phyloP scores from a whole-genome alignment of 2,797 vertebrate genomes.

The Rhinella marina region DNA sequence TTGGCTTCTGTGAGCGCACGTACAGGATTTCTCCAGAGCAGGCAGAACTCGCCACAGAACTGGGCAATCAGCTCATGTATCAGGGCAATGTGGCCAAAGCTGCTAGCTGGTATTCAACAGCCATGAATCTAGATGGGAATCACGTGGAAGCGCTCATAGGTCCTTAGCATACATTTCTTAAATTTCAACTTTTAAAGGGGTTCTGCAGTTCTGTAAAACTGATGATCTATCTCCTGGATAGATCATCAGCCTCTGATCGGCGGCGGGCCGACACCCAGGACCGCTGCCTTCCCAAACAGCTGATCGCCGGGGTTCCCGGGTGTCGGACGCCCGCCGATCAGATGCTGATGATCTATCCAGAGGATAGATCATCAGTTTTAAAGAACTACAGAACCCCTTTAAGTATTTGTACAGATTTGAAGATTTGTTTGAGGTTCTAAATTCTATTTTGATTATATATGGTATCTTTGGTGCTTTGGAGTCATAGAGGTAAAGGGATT shows the following conservation, averaged over 20 bases:
- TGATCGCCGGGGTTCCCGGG: no score
- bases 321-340: no score
- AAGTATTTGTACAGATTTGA: neutral
- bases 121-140: slow-evolving; percentile 69
- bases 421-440: neutral
- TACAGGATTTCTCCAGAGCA: slow-evolving; percentile 60
- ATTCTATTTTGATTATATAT: neutral
- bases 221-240: no score
- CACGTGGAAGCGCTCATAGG: slow-evolving; percentile 72
- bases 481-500: neutral
- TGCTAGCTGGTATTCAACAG: slow-evolving; percentile 70
- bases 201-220: no score
- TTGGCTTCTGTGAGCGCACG: slow-evolving; percentile 68
- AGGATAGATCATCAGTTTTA: no score
- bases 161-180: slow-evolving; percentile 42
- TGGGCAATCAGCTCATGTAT: slow-evolving; percentile 75
- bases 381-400: no score
- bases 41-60: slow-evolving; percentile 69
- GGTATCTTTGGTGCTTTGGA: neutral
- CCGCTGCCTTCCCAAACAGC: no score
- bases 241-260: no score
- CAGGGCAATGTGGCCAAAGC: slow-evolving; percentile 73
- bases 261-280: no score
- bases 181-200: neutral
- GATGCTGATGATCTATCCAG: no score